Base-by-base conservation (phyloP, 2,797 vertebrate genomes). In the Lutjanus argentimaculatus region DNA sequence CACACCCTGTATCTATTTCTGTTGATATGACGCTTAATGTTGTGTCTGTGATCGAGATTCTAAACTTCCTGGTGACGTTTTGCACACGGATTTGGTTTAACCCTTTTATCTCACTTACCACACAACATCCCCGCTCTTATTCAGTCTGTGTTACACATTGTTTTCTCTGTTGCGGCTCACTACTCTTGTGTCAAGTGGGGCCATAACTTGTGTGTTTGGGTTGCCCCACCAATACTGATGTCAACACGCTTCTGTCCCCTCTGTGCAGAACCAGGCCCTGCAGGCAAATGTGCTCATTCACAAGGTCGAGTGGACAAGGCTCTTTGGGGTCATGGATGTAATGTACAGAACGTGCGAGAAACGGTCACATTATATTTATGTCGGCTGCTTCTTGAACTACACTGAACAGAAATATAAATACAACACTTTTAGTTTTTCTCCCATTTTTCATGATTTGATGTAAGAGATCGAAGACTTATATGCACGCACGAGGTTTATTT, bases 141-240 rank as follows among this genome's bases (percentile, higher is more conserved):
- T 68, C 16, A n/a, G 45, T 48, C 25, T 10, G 3, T 4, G 15
- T 67, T 55, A 16, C 36, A 52, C 59, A 40, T 69, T 63, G 55
- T 67, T 81, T 75, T 51, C 77, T 84, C 61, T 78, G 83, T 71
- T 80, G 68, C 73, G 81, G 78, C 72, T 90, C 57, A 30, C 69
- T 84, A 43, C 53, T 86, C 82, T 87, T 40, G 80, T 88, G 91
- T 94, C 93, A 95, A 95, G 86, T 94, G 91, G 87, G 90, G 90
- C 88, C 86, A 67, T 68, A 90, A 87, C 76, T 90, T 90, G 77
- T 88, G 83, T 78, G 63, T 85, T 77, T 75, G 82, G 80, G 82
- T 83, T 57, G 80, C 85, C 75, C 85, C 83, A 85, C 86, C 80
- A 87, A 76, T 71, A 75, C 63, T 87, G 85, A 87, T 89, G 92